Base-by-base conservation (phyloP, 2,113 vertebrate genomes). In the Psilopogon haemacephalus region DNA sequence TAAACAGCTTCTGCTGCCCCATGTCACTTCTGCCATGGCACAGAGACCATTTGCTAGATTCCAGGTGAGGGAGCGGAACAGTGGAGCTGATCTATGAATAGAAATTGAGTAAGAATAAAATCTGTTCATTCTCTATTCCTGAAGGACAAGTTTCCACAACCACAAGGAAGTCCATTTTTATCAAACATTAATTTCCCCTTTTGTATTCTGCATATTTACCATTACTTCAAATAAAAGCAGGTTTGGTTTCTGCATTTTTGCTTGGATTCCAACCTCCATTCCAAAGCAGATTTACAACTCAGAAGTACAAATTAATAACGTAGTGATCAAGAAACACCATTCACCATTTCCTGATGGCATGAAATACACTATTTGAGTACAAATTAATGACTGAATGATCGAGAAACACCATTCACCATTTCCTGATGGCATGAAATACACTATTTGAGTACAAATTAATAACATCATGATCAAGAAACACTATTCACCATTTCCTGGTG, bases 391-490 rank as follows among this genome's bases (percentile, higher is more conserved):
- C n/a, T n/a, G n/a, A n/a, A n/a, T n/a, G n/a, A n/a, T n/a, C n/a
- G n/a, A n/a, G 23, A 77, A 69, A 44, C 40, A 74, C 35, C 38
- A 6, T 9, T 38, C 12, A 35, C 15, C 5, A 6, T 19, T 42
- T 69, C 33, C 12, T 56, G 48, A n/a, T 0, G 6, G 9, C 4
- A 59, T 0, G 5, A 76, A 87, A 72, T 0, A 3, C 19, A 38
- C 18, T 4, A 32, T 15, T 17, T 40, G 42, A 59, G 11, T 16
- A 7, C 20, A 87, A 85, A 58, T 2, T 1, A 80, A 62, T 15
- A 44, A 83, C 35, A 14, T 9, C 56, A 27, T 11, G 17, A 30
- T 23, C 11, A 19, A 60, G 23, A 77, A 69, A 44, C 40, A 74
- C 35, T 44, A 6, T 9, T 38, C 12, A 35, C 15, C 5, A 6